Evolutionary conservation across 2,797 vertebrate species (phyloP).

Genomic region (Merluccius polli): DNA sequence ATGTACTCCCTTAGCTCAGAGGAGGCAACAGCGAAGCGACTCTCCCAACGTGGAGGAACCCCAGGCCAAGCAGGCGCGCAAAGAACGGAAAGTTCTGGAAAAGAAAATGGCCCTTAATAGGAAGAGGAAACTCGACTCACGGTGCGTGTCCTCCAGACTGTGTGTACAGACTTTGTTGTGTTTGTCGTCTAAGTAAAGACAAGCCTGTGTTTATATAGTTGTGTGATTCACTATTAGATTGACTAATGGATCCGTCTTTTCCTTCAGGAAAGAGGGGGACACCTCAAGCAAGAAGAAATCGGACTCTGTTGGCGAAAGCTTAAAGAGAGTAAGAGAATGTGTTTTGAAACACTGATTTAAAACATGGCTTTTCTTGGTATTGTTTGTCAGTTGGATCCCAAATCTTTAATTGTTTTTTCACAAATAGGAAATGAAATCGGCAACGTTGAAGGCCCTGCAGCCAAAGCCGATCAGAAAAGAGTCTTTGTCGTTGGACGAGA

Average conservation of each 20-base stretch:
- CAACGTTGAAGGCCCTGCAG: constrained; percentile 62
- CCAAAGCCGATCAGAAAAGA: constrained; percentile 79
- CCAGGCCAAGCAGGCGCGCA: constrained; percentile 90
- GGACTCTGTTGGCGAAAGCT: constrained; percentile 75
- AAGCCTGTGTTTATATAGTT: not conserved
- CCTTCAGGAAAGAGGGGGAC: constrained; percentile 78
- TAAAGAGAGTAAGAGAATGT: constrained; percentile 73
- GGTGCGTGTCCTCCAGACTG: constrained; percentile 64
- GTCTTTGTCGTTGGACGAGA: constrained; percentile 75
- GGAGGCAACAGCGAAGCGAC: constrained; percentile 41
- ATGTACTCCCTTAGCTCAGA: constrained; percentile 48
- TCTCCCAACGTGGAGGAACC: constrained; percentile 54
- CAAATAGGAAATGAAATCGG: constrained; percentile 76
- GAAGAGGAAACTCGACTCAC: constrained; percentile 86
- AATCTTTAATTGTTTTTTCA: constrained; percentile 19
- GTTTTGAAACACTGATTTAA: not conserved
- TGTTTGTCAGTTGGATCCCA: not conserved
- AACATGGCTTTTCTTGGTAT: not conserved
- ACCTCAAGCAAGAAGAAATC: constrained; percentile 78
- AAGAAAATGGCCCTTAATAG: constrained; percentile 95
- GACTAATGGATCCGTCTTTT: not conserved
- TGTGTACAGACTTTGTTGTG: not conserved
- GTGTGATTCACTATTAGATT: not conserved
- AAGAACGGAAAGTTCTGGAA: constrained; percentile 94
- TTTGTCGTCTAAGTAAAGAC: not conserved